A percentile compares a stretch with the other conserved stretches of the same genome.
phyloP scores from a whole-genome alignment of 64 coral and sea anemone species.

The Porites lutea region DNA sequence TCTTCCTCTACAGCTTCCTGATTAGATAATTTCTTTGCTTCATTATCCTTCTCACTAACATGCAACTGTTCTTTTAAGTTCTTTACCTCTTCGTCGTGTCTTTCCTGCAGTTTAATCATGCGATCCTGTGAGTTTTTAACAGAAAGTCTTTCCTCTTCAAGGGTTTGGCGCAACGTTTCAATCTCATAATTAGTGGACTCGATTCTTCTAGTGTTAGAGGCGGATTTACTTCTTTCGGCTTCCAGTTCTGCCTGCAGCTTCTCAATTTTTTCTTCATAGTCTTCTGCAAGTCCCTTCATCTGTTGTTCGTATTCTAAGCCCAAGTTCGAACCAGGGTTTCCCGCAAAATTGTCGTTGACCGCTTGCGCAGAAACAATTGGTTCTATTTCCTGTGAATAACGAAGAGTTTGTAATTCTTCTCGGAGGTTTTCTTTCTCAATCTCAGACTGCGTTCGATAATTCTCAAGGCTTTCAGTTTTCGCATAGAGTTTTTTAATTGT shows the following conservation, averaged over 20 bases:
- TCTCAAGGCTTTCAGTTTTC: conserved; percentile 38
- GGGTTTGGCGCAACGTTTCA: conserved; percentile 73
- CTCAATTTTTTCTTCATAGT: conserved; percentile 85
- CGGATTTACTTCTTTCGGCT: conserved; percentile 56
- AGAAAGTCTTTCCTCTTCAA: conserved; percentile 75
- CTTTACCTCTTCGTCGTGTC: conserved; percentile 59
- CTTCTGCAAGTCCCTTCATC: conserved; percentile 80
- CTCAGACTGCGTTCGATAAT: conserved; percentile 23
- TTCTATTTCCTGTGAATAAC: conserved; percentile 19
- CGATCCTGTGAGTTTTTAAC: conserved; percentile 67
- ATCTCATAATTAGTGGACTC: conserved; percentile 78
- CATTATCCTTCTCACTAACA: conserved; percentile 11
- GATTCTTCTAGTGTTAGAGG: conserved; percentile 64
- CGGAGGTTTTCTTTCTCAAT: conserved; percentile 30
- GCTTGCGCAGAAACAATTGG: conserved; percentile 44
- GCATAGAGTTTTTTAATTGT: conserved; percentile 27
- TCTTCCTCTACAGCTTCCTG: conserved; percentile 35
- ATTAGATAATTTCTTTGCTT: conserved; percentile 1
- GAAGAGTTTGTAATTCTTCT: conserved; percentile 37
- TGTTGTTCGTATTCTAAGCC: conserved; percentile 74
- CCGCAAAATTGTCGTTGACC: conserved; percentile 19
- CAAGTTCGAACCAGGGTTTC: not conserved
- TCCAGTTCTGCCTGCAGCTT: conserved; percentile 67
- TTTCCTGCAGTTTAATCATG: conserved; percentile 49
- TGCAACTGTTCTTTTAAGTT: conserved; percentile 56